phyloP scores from a whole-genome alignment of 1,140 invertebrate species.

The Diabrotica undecimpunctata region DNA sequence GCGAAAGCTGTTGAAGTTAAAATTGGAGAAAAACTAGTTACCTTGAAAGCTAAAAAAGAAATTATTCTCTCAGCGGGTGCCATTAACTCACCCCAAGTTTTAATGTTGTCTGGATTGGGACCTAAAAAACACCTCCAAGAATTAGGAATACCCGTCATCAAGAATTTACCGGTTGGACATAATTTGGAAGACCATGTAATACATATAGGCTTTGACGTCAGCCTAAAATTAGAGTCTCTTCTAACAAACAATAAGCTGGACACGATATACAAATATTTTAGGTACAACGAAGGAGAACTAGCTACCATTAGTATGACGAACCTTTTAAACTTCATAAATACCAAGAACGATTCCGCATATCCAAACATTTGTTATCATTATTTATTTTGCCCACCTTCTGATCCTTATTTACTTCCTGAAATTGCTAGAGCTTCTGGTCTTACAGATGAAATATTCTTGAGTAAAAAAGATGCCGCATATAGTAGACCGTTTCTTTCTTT shows the following conservation, averaged over 20 bases:
- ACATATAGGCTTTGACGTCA: conserved; percentile 15
- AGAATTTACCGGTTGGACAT: conserved; percentile 47
- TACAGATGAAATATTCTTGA: conserved; percentile 13
- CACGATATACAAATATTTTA: conserved; percentile 29
- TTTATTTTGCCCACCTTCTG: conserved; percentile 47
- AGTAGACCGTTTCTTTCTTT: conserved; percentile 15
- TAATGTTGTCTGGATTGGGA: conserved; percentile 73
- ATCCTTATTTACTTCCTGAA: conserved; percentile 18
- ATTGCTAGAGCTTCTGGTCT: conserved; percentile 15
- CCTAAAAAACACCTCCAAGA: conserved; percentile 60
- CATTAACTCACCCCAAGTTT: conserved; percentile 58
- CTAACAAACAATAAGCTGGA: conserved; percentile 8
- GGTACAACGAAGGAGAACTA: conserved; percentile 29
- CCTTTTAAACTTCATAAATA: conserved; percentile 29
- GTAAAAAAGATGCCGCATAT: conserved; percentile 19
- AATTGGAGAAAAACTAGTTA: conserved; percentile 39
- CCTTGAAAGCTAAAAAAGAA: conserved; percentile 55
- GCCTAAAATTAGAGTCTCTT: conserved; percentile 17
- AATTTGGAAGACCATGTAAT: conserved; percentile 54
- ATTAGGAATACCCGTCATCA: conserved; percentile 36
- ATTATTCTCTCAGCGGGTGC: conserved; percentile 62
- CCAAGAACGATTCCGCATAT: conserved; percentile 30
- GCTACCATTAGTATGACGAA: conserved; percentile 27
- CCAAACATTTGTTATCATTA: conserved; percentile 37
- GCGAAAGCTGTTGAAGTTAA: conserved; percentile 33